These are phyloP conservation scores for Cosmia pyralina DNA, from an alignment of 2,888 invertebrate genomes.

Conservation along the genomic window DNA sequence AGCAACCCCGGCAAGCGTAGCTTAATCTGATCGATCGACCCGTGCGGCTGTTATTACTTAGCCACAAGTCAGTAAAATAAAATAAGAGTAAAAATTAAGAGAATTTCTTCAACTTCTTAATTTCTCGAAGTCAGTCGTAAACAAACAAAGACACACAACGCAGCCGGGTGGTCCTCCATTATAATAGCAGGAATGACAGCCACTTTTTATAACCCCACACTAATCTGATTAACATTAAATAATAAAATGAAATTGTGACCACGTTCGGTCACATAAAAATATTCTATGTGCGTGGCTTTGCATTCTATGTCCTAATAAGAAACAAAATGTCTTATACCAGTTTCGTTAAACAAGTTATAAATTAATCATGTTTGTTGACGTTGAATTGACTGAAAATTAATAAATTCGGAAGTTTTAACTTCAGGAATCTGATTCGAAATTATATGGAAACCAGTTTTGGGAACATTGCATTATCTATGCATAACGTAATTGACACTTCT, in stretches of 20 bases:
- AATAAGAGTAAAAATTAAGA: neutral
- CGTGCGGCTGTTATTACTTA: too few species aligned
- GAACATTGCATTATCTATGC: neutral
- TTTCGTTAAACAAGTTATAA: conserved; percentile 16
- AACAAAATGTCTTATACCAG: conserved; percentile 25
- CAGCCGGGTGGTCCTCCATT: conserved; percentile 76
- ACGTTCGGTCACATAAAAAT: conserved; percentile 59
- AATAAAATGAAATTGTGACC: conserved; percentile 67
- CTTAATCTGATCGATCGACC: too few species aligned
- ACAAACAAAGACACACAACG: conserved; percentile 73
- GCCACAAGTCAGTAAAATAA: conserved; percentile 13
- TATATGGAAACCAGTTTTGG: conserved; percentile 6
- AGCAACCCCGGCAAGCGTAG: too few species aligned
- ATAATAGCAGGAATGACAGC: conserved; percentile 72
- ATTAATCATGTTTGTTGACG: conserved; percentile 17
- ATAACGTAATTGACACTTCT: conserved; percentile 12
- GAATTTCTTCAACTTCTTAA: conserved; percentile 26
- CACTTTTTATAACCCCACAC: conserved; percentile 71
- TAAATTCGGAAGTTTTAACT: neutral
- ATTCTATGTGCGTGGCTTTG: conserved; percentile 51
- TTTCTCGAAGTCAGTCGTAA: conserved; percentile 44
- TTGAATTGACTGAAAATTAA: conserved; percentile 8
- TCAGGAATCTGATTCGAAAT: neutral
- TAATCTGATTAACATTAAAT: conserved; percentile 80
- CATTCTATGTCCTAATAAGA: conserved; percentile 44